A percentile compares a stretch with the other conserved stretches of the same genome.
Conservation (phyloP, 2,113 vertebrate genomes). For the Corapipo altera region DNA sequence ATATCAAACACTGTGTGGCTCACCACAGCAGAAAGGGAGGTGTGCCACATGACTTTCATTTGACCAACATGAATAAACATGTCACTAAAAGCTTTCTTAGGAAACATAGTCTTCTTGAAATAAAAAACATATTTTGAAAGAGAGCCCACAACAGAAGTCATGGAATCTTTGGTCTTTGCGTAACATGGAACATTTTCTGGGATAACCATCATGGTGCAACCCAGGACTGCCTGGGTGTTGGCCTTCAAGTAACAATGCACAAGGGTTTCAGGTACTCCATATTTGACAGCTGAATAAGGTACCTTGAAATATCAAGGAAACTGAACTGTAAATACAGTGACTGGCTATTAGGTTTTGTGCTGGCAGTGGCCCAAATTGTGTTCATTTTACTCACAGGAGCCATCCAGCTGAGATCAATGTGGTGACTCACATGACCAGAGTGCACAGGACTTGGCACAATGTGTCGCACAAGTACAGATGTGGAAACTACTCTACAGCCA, state of each 20-base stretch:
- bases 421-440: constrained; percentile 20
- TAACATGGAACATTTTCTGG: constrained; percentile 48
- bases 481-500: constrained; percentile 36
- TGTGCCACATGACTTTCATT: constrained; percentile 47
- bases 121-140: constrained; percentile 58
- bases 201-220: constrained; percentile 33
- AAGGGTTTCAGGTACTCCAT: not conserved
- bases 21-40: constrained; percentile 39
- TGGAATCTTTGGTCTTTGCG: constrained; percentile 58
- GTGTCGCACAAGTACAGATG: constrained; percentile 47
- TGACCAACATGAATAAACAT: constrained; percentile 37
- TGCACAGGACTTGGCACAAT: constrained; percentile 25
- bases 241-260: not conserved
- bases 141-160: constrained; percentile 62
- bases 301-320: constrained; percentile 39
- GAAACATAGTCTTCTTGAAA: constrained; percentile 47
- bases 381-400: constrained; percentile 20
- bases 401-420: constrained; percentile 9
- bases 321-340: constrained; percentile 11
- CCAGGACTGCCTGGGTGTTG: constrained; percentile 13
- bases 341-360: not conserved
- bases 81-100: constrained; percentile 47
- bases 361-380: not conserved
- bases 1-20: constrained; percentile 25
- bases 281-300: constrained; percentile 46